Evolutionary conservation across 2,888 invertebrate species (phyloP).

Genomic region (Ametastegia equiseti): DNA sequence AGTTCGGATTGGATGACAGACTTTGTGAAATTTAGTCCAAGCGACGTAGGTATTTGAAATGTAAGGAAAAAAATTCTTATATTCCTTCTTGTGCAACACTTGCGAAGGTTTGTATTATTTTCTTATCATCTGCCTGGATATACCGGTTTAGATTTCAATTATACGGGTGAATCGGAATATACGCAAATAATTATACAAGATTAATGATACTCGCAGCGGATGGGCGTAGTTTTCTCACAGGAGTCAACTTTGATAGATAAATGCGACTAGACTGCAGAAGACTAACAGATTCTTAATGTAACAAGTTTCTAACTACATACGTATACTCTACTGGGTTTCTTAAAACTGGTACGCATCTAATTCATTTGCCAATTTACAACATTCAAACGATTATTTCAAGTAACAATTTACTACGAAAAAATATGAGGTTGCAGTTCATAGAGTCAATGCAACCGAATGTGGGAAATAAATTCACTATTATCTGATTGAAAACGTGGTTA

Average conservation of each 20-base stretch:
- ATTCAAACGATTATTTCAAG: too few relatives aligned
- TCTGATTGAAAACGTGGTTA: too few relatives aligned
- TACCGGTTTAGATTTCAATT: conserved; percentile 21
- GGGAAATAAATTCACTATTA: too few relatives aligned
- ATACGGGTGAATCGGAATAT: conserved; percentile 28
- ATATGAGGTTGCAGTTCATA: too few relatives aligned
- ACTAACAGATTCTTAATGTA: conserved; percentile 28
- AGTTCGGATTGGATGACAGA: too few relatives aligned
- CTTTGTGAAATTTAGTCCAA: too few relatives aligned
- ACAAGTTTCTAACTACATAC: conserved; percentile 26
- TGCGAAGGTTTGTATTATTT: neutral
- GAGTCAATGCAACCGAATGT: too few relatives aligned
- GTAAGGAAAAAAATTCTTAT: neutral
- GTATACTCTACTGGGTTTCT: neutral
- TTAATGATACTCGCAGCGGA: conserved; percentile 18
- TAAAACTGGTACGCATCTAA: neutral
- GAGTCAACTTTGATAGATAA: conserved; percentile 36
- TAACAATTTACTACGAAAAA: too few relatives aligned
- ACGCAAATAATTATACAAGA: conserved; percentile 27
- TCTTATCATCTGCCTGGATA: neutral
- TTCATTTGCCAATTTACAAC: neutral
- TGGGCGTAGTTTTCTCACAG: conserved; percentile 45
- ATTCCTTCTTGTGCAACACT: neutral
- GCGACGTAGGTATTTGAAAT: neutral
- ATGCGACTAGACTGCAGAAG: neutral